Evolutionary conservation across 2,113 vertebrate genomes (phyloP).

Genomic region (Labrus mixtus): DNA sequence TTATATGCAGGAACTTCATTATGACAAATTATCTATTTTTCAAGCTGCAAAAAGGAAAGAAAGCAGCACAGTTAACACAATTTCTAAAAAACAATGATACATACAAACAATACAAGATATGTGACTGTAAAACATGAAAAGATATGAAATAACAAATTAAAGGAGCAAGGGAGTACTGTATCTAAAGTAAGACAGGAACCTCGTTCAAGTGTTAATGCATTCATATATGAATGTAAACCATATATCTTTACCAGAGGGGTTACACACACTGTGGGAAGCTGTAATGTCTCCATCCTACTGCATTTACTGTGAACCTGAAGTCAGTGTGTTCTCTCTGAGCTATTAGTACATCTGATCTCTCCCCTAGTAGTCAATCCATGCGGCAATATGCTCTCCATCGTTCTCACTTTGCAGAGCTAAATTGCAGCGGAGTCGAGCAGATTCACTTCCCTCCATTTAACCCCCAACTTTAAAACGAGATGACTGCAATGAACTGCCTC

Average conservation of each 20-base stretch:
- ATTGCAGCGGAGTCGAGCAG: slow-evolving; percentile 24
- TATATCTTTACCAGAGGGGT: neutral
- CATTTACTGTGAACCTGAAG: slow-evolving; percentile 1
- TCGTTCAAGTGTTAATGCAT: neutral
- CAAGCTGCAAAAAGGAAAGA: too few relatives aligned
- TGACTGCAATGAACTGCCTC: slow-evolving; percentile 9
- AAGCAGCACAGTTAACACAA: too few relatives aligned
- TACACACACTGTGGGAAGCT: neutral
- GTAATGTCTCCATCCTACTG: slow-evolving; percentile 3
- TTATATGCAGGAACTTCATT: too few relatives aligned
- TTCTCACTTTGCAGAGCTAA: slow-evolving; percentile 25
- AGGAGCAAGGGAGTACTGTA: too few relatives aligned
- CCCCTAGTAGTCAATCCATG: slow-evolving; percentile 12
- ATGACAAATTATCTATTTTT: too few relatives aligned
- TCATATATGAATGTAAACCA: neutral
- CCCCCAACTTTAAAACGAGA: slow-evolving; percentile 47
- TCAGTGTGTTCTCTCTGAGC: slow-evolving; percentile 14
- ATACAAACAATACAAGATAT: too few relatives aligned
- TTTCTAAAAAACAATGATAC: too few relatives aligned
- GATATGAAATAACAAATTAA: too few relatives aligned
- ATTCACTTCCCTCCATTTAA: slow-evolving; percentile 42
- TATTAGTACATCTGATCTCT: slow-evolving; percentile 35
- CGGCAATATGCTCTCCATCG: slow-evolving; percentile 31
- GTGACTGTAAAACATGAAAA: too few relatives aligned
- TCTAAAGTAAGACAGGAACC: too few relatives aligned